A percentile compares a stretch with the other conserved stretches of the same genome.
Evolutionary conservation across 2,797 vertebrate genomes (phyloP).

Genomic region (Monodelphis domestica): DNA sequence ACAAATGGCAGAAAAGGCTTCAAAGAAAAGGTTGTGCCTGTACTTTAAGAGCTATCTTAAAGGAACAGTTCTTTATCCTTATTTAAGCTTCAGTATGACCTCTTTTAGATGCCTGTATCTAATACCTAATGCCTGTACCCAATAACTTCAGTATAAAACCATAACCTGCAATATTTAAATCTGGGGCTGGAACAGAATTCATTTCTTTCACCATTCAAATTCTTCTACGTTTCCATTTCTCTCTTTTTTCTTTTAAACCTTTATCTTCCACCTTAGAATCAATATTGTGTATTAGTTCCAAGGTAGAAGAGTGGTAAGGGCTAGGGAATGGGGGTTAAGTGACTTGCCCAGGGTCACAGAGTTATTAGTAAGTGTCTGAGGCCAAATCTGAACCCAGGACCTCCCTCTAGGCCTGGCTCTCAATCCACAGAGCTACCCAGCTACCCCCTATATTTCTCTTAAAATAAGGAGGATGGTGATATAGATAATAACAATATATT

Average conservation of each 20-base stretch:
- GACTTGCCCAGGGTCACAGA: too few species aligned
- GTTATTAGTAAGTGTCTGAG: too few species aligned
- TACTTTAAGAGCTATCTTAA: background rate
- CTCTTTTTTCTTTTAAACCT: too few species aligned
- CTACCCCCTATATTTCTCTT: too few species aligned
- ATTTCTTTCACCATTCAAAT: background rate
- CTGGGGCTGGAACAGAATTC: background rate
- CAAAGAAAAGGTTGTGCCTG: background rate
- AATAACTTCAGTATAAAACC: background rate
- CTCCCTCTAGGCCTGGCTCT: too few species aligned
- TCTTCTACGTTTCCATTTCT: too few species aligned
- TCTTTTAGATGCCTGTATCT: background rate
- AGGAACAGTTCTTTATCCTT: background rate
- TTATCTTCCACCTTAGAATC: too few species aligned
- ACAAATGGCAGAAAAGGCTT: background rate
- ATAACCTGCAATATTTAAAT: background rate
- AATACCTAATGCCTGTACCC: background rate
- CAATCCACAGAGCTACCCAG: too few species aligned
- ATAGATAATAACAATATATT: background rate
- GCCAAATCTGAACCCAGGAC: too few species aligned
- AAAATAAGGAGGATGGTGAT: background rate
- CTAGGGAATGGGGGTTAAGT: too few species aligned
- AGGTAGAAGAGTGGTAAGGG: too few species aligned
- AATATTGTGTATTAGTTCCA: too few species aligned
- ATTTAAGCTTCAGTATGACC: background rate